phyloP scores from a whole-genome alignment of 1,140 invertebrate species.

The Musca vetustissima region DNA sequence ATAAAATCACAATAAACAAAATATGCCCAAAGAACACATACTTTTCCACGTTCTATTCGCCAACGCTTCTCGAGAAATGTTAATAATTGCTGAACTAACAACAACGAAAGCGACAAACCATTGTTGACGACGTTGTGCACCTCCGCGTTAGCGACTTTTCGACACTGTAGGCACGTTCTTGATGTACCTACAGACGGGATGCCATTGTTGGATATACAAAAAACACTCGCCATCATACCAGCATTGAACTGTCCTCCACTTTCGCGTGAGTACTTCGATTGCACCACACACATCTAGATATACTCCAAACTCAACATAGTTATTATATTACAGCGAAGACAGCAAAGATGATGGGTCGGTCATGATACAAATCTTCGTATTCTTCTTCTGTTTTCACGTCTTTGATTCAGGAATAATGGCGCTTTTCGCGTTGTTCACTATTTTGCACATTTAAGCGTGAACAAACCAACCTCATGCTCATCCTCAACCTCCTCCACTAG shows the following conservation, averaged over 20 bases:
- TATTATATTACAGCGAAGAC: slow-evolving; percentile 19
- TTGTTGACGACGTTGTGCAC: slow-evolving; percentile 7
- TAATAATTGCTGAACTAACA: slow-evolving; percentile 9
- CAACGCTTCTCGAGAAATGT: slow-evolving; percentile 17
- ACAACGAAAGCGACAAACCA: slow-evolving; percentile 4
- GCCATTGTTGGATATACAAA: too few species aligned
- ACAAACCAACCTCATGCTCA: background rate
- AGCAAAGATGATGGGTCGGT: slow-evolving; percentile 12
- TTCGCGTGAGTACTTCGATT: too few species aligned
- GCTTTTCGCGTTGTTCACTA: slow-evolving; percentile 10
- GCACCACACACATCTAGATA: too few species aligned
- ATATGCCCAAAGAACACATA: too few species aligned
- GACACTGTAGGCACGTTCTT: slow-evolving; percentile 11
- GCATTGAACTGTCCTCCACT: too few species aligned
- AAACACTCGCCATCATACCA: too few species aligned
- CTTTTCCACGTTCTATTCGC: background rate
- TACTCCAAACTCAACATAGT: background rate
- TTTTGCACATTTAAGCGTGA: slow-evolving; percentile 11
- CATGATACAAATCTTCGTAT: slow-evolving; percentile 14
- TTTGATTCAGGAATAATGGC: slow-evolving; percentile 4
- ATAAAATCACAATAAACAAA: too few species aligned
- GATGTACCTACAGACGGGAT: background rate
- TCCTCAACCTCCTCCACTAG: too few species aligned
- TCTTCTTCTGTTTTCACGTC: background rate
- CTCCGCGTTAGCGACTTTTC: background rate